Percentiles rank a stretch among this genome's conserved stretches.
These are phyloP conservation scores for Ispidina picta DNA, from an alignment of 2,797 vertebrate genomes.

Conservation along the genomic window DNA sequence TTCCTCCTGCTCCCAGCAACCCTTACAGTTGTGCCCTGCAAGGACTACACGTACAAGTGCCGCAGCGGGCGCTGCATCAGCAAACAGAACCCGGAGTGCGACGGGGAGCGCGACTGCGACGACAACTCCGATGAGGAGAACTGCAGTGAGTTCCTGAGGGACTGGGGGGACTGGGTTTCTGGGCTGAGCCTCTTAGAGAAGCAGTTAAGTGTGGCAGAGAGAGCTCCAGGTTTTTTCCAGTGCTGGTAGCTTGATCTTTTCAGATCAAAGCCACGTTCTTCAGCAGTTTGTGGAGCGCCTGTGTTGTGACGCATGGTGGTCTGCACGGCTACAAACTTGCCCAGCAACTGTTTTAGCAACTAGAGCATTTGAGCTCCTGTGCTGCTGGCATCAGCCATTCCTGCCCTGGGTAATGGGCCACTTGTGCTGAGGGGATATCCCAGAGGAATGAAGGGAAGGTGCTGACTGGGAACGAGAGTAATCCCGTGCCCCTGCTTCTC, in stretches of 20 bases:
- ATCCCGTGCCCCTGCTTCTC: not conserved
- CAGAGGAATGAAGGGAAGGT: not conserved
- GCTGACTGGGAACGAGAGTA: not conserved
- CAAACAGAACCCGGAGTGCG: constrained; percentile 91
- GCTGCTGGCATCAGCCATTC: not conserved
- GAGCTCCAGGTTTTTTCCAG: not conserved
- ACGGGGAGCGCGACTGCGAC: constrained; percentile 82
- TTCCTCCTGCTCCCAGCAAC: not conserved
- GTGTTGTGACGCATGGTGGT: not conserved
- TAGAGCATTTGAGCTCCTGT: not conserved
- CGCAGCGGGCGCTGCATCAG: constrained; percentile 80
- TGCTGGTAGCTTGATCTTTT: accelerated
- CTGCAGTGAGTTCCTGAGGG: constrained; percentile 80
- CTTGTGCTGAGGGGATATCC: not conserved
- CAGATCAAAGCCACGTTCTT: not conserved
- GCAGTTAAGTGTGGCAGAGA: accelerated
- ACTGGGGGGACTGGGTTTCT: not conserved
- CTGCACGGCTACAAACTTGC: not conserved
- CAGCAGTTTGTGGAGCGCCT: accelerated
- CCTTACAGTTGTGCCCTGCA: constrained; percentile 59
- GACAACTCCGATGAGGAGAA: constrained; percentile 89
- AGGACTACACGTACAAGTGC: constrained; percentile 81
- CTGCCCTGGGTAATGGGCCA: accelerated
- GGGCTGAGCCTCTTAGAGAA: not conserved
- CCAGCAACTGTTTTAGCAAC: not conserved